A percentile compares a stretch with the other conserved stretches of the same genome.
Evolutionary conservation across 1,140 invertebrate species (phyloP).

Genomic region (Procambarus clarkii): DNA sequence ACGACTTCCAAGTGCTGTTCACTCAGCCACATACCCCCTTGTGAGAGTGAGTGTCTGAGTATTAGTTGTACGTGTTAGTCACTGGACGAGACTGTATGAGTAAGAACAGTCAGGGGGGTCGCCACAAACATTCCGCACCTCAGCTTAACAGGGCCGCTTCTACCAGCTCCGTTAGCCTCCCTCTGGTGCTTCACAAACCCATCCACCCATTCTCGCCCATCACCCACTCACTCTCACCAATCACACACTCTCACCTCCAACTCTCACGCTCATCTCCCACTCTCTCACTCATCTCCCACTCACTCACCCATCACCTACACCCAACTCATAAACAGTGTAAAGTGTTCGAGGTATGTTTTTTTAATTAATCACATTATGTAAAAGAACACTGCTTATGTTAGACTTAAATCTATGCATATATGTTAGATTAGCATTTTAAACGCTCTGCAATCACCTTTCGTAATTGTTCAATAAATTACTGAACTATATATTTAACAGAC

Average conservation of each 20-base stretch:
- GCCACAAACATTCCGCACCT: background rate
- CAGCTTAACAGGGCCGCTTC: background rate
- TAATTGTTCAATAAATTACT: too few species aligned
- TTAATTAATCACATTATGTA: too few species aligned
- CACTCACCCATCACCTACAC: background rate
- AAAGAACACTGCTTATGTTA: too few species aligned
- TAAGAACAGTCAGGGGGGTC: background rate
- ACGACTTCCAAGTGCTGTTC: too few species aligned
- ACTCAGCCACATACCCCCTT: background rate
- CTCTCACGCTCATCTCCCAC: background rate
- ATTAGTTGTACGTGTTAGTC: background rate
- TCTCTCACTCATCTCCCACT: background rate
- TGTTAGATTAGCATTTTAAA: too few species aligned
- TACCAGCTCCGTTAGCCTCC: background rate
- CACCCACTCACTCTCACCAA: background rate
- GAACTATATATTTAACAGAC: too few species aligned
- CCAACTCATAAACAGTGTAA: too few species aligned
- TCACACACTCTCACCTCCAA: background rate
- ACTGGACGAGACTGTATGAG: too few species aligned
- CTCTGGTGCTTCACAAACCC: background rate
- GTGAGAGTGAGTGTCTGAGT: background rate
- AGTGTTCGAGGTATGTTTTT: too few species aligned
- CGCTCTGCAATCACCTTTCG: too few species aligned
- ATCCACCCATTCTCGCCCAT: too few species aligned
- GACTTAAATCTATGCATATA: too few species aligned